These are phyloP conservation scores for Drosophila kurseongensis DNA, from an alignment of 1,140 invertebrate genomes.

Conservation along the genomic window DNA sequence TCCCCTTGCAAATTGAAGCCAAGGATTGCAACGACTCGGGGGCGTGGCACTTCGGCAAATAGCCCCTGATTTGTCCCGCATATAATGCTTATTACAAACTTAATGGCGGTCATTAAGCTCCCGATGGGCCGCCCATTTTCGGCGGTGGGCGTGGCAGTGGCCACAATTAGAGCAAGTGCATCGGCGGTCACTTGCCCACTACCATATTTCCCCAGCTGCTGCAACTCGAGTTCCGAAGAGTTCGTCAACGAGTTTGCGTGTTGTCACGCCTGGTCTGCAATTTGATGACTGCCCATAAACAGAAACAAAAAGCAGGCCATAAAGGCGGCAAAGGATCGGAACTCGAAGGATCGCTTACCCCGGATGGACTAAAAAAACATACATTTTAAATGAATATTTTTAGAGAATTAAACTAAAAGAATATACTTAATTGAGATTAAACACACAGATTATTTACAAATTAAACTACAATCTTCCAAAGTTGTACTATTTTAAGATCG, in stretches of 20 bases:
- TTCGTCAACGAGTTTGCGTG: slow-evolving; percentile 40
- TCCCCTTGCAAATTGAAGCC: not conserved
- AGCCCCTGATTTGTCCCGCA: slow-evolving; percentile 31
- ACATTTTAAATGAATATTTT: not conserved
- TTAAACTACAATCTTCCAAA: too few species aligned
- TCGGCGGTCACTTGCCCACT: slow-evolving; percentile 1
- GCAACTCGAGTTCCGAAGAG: slow-evolving; percentile 4
- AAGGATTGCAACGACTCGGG: not conserved
- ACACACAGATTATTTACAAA: too few species aligned
- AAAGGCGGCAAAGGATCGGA: not conserved
- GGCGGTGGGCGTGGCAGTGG: slow-evolving; percentile 27
- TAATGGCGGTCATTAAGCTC: slow-evolving; percentile 42
- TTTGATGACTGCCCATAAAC: slow-evolving; percentile 37
- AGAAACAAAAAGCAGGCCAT: slow-evolving; percentile 27
- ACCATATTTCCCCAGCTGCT: slow-evolving; percentile 2
- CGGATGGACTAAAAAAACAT: not conserved
- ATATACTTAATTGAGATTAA: too few species aligned
- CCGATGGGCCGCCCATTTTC: slow-evolving; percentile 5
- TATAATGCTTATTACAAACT: slow-evolving; percentile 31
- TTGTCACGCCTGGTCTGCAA: slow-evolving; percentile 29
- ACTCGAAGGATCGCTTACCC: not conserved
- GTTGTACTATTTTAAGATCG: too few species aligned
- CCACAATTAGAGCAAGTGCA: slow-evolving; percentile 47
- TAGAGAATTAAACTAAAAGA: not conserved
- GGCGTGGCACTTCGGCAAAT: slow-evolving; percentile 5